Percentiles rank a stretch among this genome's conserved stretches.
phyloP scores from a whole-genome alignment of 2,113 vertebrate species.

The Zingel zingel region DNA sequence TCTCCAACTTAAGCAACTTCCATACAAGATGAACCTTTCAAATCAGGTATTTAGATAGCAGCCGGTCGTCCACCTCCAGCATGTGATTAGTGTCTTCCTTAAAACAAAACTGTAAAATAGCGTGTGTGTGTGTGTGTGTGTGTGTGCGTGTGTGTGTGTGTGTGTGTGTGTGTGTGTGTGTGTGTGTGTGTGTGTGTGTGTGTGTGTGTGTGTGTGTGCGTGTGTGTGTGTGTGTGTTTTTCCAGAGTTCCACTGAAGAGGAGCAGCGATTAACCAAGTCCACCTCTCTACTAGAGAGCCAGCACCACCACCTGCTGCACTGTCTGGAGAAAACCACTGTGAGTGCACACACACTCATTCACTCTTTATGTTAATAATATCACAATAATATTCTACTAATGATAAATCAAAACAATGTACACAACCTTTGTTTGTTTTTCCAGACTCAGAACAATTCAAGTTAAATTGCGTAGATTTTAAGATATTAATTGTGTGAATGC shows the following conservation, averaged over 20 bases:
- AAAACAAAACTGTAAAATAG: background rate
- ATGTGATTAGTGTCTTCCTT: conserved; percentile 41
- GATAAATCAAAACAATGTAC: background rate
- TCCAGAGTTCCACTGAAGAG: conserved; percentile 91
- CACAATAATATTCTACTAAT: background rate
- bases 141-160: conserved; percentile 31
- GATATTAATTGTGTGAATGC: background rate
- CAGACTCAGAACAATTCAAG: background rate
- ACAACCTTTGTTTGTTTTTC: background rate
- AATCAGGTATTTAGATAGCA: conserved; percentile 80
- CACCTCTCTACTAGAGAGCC: conserved; percentile 94
- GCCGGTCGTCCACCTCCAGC: conserved; percentile 50
- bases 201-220: conserved; percentile 27
- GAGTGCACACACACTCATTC: conserved; percentile 77
- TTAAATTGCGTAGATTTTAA: background rate
- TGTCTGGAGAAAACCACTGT: conserved; percentile 99
- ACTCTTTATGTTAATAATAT: background rate
- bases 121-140: conserved; percentile 9
- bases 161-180: conserved; percentile 29
- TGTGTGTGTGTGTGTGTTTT: conserved; percentile 43
- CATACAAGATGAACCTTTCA: conserved; percentile 86
- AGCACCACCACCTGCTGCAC: conserved; percentile 99
- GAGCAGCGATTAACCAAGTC: conserved; percentile 90
- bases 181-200: conserved; percentile 51
- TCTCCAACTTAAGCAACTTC: conserved; percentile 80